Conservation (phyloP, 2,113 vertebrate species). For the Lepidothrix coronata region DNA sequence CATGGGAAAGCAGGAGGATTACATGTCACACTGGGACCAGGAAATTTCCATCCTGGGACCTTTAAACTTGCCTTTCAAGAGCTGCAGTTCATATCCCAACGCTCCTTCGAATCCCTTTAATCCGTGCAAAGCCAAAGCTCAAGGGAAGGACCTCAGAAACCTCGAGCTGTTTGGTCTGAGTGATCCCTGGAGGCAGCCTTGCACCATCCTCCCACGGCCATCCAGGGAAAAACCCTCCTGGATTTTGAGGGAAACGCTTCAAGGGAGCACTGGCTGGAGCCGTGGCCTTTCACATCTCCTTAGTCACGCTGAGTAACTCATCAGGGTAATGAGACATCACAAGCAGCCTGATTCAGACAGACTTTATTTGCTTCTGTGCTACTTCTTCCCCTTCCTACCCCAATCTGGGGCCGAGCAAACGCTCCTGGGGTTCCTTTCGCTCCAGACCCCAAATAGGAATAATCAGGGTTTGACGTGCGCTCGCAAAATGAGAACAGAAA, state of each 20-base stretch:
- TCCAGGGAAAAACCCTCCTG: not conserved
- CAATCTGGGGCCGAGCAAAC: not conserved
- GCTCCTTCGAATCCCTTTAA: not conserved
- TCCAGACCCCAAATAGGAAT: not conserved
- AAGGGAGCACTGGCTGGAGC: not conserved
- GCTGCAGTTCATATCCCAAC: not conserved
- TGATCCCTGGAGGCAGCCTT: not conserved
- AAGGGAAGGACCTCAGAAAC: not conserved
- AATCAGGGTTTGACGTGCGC: not conserved
- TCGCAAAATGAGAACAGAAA: not conserved
- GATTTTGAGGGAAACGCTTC: not conserved
- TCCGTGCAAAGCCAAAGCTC: not conserved
- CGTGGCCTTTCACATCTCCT: not conserved
- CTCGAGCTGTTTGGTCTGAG: too few relatives aligned
- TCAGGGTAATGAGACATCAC: not conserved
- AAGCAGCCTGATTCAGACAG: not conserved
- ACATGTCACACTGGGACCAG: not conserved
- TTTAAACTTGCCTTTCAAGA: not conserved
- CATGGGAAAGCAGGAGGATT: not conserved
- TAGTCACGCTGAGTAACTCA: not conserved
- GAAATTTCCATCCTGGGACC: not conserved
- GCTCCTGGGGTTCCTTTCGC: not conserved
- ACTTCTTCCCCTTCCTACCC: not conserved
- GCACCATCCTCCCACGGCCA: accelerated
- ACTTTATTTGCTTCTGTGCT: not conserved